phyloP scores from a whole-genome alignment of 2,113 vertebrate genomes.

The Pollachius pollachius region DNA sequence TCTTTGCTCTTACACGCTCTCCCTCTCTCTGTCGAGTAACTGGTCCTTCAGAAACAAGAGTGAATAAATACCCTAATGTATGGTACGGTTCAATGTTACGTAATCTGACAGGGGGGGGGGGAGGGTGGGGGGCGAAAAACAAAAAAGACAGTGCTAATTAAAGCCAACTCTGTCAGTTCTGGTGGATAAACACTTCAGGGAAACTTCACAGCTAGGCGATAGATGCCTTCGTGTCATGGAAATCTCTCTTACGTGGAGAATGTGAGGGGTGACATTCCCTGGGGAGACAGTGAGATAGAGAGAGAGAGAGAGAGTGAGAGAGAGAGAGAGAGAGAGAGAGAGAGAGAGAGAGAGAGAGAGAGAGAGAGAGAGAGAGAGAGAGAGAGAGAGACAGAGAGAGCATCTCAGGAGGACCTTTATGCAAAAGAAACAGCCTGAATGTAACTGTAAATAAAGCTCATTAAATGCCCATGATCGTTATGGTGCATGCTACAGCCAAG shows the following conservation, averaged over 20 bases:
- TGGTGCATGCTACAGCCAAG: no score
- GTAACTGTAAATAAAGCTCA: no score
- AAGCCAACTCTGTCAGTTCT: slow-evolving; percentile 75
- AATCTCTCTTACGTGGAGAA: slow-evolving; percentile 71
- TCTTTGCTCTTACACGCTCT: background rate
- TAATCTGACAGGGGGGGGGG: slow-evolving; percentile 51
- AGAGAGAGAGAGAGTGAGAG: no score
- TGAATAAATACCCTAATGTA: slow-evolving; percentile 62
- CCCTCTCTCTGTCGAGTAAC: slow-evolving; percentile 31
- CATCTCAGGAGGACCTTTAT: slow-evolving; percentile 65
- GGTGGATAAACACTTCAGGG: slow-evolving; percentile 76
- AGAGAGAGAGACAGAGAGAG: no score
- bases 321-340: no score
- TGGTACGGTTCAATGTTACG: slow-evolving; percentile 62
- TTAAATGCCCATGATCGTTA: no score
- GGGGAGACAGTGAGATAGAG: slow-evolving; percentile 39
- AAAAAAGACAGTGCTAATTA: slow-evolving; percentile 74
- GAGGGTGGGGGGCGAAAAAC: slow-evolving; percentile 38
- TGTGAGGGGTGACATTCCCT: slow-evolving; percentile 64
- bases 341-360: no score
- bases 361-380: no score
- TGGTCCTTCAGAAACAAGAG: slow-evolving; percentile 67
- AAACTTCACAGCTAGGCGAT: slow-evolving; percentile 71
- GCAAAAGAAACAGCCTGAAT: no score
- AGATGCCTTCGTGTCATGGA: slow-evolving; percentile 72